phyloP scores from a whole-genome alignment of 2,888 invertebrate species.

The Stenurella melanura region DNA sequence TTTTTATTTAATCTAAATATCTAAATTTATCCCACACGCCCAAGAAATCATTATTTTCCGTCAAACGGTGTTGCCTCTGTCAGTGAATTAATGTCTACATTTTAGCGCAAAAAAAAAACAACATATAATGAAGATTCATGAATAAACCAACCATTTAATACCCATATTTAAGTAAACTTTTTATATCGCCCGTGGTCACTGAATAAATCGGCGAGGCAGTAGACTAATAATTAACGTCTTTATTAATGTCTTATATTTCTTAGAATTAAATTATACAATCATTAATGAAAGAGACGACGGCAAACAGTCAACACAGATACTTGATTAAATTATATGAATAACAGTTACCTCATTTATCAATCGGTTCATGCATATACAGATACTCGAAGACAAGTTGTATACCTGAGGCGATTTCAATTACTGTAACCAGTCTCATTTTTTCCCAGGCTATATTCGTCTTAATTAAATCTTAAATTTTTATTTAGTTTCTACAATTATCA shows the following conservation, averaged over 20 bases:
- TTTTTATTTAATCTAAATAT: no score
- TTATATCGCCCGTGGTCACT: background rate
- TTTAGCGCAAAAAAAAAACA: background rate
- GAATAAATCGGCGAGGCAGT: background rate
- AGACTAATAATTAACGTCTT: background rate
- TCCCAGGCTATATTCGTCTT: no score
- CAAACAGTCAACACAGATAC: constrained; percentile 3
- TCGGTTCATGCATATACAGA: background rate
- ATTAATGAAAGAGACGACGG: constrained; percentile 7
- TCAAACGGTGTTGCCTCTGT: no score
- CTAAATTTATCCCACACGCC: no score
- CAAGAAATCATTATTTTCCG: no score
- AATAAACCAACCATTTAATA: constrained; percentile 2
- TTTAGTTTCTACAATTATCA: no score
- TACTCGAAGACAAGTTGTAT: background rate
- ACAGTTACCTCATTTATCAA: background rate
- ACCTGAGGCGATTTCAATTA: background rate
- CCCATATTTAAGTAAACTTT: background rate
- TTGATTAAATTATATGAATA: background rate
- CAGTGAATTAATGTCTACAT: no score
- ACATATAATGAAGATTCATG: background rate
- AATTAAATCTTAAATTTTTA: no score
- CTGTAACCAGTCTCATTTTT: background rate
- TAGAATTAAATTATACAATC: background rate
- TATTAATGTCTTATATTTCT: constrained; percentile 1